Conservation (phyloP, 1,140 invertebrate species). For the Physella acuta region DNA sequence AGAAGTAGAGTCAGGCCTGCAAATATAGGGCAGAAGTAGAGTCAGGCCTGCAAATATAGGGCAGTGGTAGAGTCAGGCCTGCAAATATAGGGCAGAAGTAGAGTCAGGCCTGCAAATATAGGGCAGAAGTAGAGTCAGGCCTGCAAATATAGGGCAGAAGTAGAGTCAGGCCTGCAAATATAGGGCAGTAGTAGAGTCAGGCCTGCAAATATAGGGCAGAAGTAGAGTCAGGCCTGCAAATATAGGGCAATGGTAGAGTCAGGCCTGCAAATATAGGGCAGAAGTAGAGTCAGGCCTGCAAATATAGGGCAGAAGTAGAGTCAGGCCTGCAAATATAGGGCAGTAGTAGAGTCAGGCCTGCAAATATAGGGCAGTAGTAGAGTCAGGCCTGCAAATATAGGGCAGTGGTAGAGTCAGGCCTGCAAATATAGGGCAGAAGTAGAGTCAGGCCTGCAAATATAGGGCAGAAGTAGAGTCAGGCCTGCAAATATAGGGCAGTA, state of each 20-base stretch:
- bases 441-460: too few species aligned
- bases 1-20: constrained; percentile 83
- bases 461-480: constrained; percentile 86
- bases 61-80: constrained; percentile 86
- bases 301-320: constrained; percentile 89
- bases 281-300: constrained; percentile 81
- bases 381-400: constrained; percentile 83
- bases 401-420: constrained; percentile 87
- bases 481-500: constrained; percentile 87
- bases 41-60: constrained; percentile 86
- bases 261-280: constrained; percentile 93
- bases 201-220: constrained; percentile 83
- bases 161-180: constrained; percentile 83
- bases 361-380: constrained; percentile 87
- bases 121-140: constrained; percentile 85
- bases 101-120: too few species aligned
- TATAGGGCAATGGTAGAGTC: too few species aligned
- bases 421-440: too few species aligned
- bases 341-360: constrained; percentile 83
- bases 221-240: constrained; percentile 79
- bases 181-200: constrained; percentile 90
- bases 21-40: constrained; percentile 87
- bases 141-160: constrained; percentile 86
- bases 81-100: too few species aligned
- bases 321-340: constrained; percentile 86